Evolutionary conservation across 2,888 invertebrate species (phyloP).

Genomic region (Athalia circularis): DNA sequence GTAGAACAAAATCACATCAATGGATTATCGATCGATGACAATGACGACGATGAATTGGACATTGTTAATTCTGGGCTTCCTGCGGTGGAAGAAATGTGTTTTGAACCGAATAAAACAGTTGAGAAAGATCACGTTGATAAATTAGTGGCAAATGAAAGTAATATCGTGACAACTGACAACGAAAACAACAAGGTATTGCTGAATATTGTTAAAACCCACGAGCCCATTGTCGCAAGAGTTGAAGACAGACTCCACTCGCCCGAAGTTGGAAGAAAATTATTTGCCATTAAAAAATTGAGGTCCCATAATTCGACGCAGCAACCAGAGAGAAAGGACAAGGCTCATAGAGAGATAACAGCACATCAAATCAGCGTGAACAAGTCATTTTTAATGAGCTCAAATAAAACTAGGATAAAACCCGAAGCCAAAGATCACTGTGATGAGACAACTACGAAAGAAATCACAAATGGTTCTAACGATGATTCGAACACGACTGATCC

Average conservation of each 20-base stretch:
- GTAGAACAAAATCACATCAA: not conserved
- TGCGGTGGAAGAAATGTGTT: constrained; percentile 26
- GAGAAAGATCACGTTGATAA: constrained; percentile 17
- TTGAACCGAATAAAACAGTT: constrained; percentile 25
- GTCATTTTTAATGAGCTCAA: not conserved
- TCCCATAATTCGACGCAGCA: not conserved
- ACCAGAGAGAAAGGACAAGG: not conserved
- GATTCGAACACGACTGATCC: constrained; percentile 47
- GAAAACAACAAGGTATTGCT: constrained; percentile 60
- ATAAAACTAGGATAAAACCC: constrained; percentile 30
- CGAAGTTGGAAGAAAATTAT: constrained; percentile 11
- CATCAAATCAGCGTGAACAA: not conserved
- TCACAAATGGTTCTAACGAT: not conserved
- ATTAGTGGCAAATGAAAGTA: constrained; percentile 36
- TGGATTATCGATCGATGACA: constrained; percentile 6
- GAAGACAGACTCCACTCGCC: constrained; percentile 53
- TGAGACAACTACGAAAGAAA: constrained; percentile 47
- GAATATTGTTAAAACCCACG: constrained; percentile 60
- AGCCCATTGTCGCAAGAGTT: constrained; percentile 58
- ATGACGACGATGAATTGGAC: constrained; percentile 14
- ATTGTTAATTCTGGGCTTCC: constrained; percentile 20
- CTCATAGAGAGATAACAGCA: not conserved
- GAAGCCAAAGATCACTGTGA: constrained; percentile 58
- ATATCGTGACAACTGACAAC: constrained; percentile 54
- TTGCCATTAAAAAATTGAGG: constrained; percentile 9